Base-by-base conservation (phyloP, 1,140 invertebrate genomes). In the Neotoxoptera formosana region DNA sequence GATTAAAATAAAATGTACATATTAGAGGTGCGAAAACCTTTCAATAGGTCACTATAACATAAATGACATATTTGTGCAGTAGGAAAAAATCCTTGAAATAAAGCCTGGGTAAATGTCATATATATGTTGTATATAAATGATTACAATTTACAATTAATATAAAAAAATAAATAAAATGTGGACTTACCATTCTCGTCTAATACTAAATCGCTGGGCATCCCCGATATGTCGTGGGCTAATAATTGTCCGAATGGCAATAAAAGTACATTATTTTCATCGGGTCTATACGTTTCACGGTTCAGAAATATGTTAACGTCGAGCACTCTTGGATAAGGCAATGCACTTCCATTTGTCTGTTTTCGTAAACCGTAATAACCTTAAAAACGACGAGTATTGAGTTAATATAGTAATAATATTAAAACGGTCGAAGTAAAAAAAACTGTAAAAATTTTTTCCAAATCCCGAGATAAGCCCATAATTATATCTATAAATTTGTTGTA, bases 231-330 rank as follows among this genome's bases (percentile, higher is more conserved):
- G 25, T 93, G 91, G 2, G 91, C 91, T 20, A 86, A 45, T 51
- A 93, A 17, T 45, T 86, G 91, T 48, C 47, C 81, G 20, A 93
- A 93, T 30, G 91, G 91, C 34, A 93, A 11, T 36, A 93, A n/a
- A 25, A 93, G 60, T 45, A 84, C 48, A 36, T 93, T 93, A n/a
- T 93, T 93, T 14, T 86, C 91, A 20, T 93, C 81, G 0, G 45
- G 48, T 45, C 9, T n/a, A 17, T 53, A 84, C 4, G 11, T 45
- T 93, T 93, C 91, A 45, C 48, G 76, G 47, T 25, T 41, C 25
- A 93, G 4, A 56, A 86, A 93, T 25, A 93, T 23, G 7, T 84
- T 30, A 30, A 86, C 17, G 25, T 56, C 17, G 7, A 93, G 9
- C 21, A 84, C 23, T 2, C 91, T 86, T 14, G 76, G 11, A 20